Base-by-base conservation (phyloP, 2,888 invertebrate genomes). In the Melanophora roralis region DNA sequence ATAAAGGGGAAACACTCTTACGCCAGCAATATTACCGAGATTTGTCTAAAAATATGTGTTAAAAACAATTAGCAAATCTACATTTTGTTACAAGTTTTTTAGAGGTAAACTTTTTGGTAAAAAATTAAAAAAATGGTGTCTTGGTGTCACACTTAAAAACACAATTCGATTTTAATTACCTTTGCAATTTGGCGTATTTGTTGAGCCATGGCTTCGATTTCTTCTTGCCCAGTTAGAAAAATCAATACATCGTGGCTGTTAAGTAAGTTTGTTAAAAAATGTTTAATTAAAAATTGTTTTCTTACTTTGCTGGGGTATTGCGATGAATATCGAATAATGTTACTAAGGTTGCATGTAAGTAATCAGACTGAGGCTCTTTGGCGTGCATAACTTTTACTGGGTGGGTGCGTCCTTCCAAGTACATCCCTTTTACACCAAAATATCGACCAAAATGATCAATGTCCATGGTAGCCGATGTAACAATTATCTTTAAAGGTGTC, bases 391-490 rank as follows among this genome's bases (percentile, higher is more conserved):
- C 92, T 60, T 93, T 93, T 0, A 96, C 94, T 0, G 96, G 95
- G 89, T 93, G 94, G 38, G 96, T 96, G 82, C 98, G 91, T 0
- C 99, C 99, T 89, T 97, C 95, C 51, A 99, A 91, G 88, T 97
- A 97, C 84, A 98, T 92, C 0, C 96, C 96, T 55, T 95, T 94
- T 57, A 96, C 96, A 85, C 95, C 93, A 88, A 98, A 99, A 89
- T 98, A 99, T 81, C 93, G 92, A 38, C 95, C 94, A 89, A 99
- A 98, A 85, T 96, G 94, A 89, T 97, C 97, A 8, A 97, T 97
- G 90, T 98, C 97, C 97, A 98, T 97, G 12, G 98, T 98, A 0
- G 98, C 98, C 0, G 98, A 98, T 94, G 98, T 98, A 57, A 98
- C 92, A 38, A 98, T 93, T 87, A 95, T 93, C 91, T 96, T 96